Percentiles rank a stretch among this genome's conserved stretches.
Conservation (phyloP, 2,113 vertebrate species). For the Plestiodon gilberti region DNA sequence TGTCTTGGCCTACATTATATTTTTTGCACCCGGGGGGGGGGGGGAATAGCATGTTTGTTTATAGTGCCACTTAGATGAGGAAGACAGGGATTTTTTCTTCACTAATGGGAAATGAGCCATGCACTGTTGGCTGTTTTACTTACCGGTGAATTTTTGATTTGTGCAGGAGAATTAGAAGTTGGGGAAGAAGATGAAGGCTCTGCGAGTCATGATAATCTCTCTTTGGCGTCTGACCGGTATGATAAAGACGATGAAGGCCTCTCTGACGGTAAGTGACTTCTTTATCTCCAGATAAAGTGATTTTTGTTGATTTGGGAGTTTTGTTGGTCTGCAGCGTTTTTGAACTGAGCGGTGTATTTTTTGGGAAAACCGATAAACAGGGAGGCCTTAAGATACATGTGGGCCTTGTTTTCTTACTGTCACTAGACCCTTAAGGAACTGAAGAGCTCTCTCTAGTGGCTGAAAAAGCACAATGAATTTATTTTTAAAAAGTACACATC, state of each 20-base stretch:
- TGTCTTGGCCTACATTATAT: neutral
- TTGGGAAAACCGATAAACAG: constrained; percentile 51
- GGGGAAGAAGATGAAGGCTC: constrained; percentile 81
- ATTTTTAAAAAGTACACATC: constrained; percentile 23
- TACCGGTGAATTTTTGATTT: constrained; percentile 41
- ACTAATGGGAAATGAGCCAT: neutral
- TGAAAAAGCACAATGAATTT: constrained; percentile 52
- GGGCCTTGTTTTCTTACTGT: constrained; percentile 59
- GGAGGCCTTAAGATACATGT: constrained; percentile 46
- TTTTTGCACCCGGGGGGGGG: too few relatives aligned
- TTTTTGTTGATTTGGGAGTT: constrained; percentile 45
- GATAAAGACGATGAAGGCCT: constrained; percentile 90
- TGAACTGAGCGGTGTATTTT: constrained; percentile 34
- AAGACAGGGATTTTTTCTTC: neutral
- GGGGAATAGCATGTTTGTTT: neutral
- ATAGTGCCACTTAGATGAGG: neutral
- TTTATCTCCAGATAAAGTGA: constrained; percentile 42
- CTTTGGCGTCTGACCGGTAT: constrained; percentile 85
- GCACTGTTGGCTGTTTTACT: neutral
- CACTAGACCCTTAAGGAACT: constrained; percentile 72
- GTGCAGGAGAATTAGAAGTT: constrained; percentile 80
- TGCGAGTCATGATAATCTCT: constrained; percentile 82
- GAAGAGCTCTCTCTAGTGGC: constrained; percentile 87
- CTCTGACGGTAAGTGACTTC: constrained; percentile 84
- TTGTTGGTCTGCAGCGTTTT: constrained; percentile 26